These are phyloP conservation scores for Peromyscus eremicus DNA, from an alignment of 2,797 vertebrate species.

Conservation along the genomic window DNA sequence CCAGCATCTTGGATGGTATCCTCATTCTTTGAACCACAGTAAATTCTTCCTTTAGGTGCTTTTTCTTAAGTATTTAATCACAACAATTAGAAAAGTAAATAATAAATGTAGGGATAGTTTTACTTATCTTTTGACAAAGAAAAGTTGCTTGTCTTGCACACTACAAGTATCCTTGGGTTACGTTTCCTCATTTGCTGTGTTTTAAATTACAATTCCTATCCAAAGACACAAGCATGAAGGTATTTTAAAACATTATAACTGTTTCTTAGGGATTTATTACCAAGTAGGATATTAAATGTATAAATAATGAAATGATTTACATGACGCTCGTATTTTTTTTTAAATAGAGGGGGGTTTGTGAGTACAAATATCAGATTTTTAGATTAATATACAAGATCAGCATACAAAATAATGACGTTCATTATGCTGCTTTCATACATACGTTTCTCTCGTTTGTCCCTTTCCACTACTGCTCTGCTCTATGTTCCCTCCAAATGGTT, in stretches of 20 bases:
- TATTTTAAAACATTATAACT: neutral
- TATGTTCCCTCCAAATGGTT: neutral
- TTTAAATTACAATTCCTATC: neutral
- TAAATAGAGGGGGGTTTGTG: neutral
- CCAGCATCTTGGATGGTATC: too few relatives aligned
- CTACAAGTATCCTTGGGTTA: neutral
- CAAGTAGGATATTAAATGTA: neutral
- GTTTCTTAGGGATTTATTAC: neutral
- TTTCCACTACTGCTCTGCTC: neutral
- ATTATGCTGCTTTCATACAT: neutral
- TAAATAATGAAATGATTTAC: neutral
- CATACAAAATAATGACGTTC: neutral
- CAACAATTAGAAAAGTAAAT: neutral
- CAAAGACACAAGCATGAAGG: neutral
- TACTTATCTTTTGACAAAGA: neutral
- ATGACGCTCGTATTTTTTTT: neutral
- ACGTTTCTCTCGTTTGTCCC: neutral
- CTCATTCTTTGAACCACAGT: neutral
- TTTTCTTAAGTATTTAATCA: neutral
- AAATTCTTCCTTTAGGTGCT: neutral
- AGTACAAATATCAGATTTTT: neutral
- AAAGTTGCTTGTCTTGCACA: neutral
- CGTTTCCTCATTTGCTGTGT: neutral
- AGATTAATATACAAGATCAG: neutral
- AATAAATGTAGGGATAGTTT: neutral